Conservation (phyloP, 2,113 vertebrate species). For the Erythrocercus mccallii region DNA sequence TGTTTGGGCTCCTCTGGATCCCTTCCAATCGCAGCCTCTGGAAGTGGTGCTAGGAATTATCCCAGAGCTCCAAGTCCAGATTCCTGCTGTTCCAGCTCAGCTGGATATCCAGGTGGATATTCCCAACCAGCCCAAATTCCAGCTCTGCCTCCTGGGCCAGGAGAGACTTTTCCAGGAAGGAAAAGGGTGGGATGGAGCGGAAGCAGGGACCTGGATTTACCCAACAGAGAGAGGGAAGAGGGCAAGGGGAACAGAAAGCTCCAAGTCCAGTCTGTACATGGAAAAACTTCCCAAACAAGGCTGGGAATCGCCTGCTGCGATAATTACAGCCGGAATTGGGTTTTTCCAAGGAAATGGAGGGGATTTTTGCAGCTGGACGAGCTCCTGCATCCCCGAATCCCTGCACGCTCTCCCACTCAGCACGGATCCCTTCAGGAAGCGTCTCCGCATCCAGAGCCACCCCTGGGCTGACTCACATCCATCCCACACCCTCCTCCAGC, state of each 20-base stretch:
- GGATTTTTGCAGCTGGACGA: not conserved
- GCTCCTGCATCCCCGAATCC: not conserved
- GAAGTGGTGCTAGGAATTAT: not conserved
- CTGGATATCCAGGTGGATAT: not conserved
- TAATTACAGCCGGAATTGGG: accelerated
- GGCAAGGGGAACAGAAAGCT: not conserved
- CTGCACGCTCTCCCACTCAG: accelerated
- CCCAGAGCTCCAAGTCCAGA: not conserved
- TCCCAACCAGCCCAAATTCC: not conserved
- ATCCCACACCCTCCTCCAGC: not conserved
- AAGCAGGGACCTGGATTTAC: not conserved
- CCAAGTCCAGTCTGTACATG: not conserved
- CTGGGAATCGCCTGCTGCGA: not conserved
- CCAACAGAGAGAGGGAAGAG: accelerated
- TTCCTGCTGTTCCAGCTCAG: not conserved
- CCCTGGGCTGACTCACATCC: not conserved
- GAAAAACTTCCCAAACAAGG: not conserved
- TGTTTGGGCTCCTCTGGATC: not conserved
- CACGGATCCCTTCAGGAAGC: accelerated
- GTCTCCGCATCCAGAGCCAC: not conserved
- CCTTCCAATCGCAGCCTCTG: not conserved
- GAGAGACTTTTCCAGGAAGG: not conserved
- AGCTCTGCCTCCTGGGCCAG: not conserved
- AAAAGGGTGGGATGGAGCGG: not conserved
- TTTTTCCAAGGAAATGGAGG: not conserved